phyloP scores from a whole-genome alignment of 2,797 vertebrate genomes.

The Arnoldichthys spilopterus region DNA sequence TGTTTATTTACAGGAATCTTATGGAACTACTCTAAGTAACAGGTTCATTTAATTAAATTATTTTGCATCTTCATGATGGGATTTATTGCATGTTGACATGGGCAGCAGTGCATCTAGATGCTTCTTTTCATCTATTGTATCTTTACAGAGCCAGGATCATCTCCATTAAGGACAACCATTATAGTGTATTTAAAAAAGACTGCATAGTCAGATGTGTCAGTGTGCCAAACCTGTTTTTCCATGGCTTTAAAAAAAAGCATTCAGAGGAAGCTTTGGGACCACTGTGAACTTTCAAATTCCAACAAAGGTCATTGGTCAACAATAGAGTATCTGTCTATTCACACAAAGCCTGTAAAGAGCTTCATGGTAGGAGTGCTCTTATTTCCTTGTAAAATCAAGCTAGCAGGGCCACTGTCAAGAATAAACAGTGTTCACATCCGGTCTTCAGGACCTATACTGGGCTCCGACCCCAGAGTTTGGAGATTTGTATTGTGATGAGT shows the following conservation, averaged over 20 bases:
- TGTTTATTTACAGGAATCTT: background rate
- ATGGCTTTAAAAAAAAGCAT: background rate
- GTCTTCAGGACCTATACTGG: slow-evolving; percentile 41
- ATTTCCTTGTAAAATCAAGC: slow-evolving; percentile 68
- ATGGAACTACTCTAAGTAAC: background rate
- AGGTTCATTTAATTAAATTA: background rate
- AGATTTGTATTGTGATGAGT: slow-evolving; percentile 43
- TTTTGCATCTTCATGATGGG: background rate
- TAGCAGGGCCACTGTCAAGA: slow-evolving; percentile 61
- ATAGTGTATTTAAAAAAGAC: background rate
- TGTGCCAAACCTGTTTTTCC: slow-evolving; percentile 46
- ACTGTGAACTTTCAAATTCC: slow-evolving; percentile 42
- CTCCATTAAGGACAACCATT: background rate
- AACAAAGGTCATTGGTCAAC: slow-evolving; percentile 34
- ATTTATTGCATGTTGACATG: background rate
- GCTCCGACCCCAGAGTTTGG: slow-evolving; percentile 46
- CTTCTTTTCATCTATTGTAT: slow-evolving; percentile 42
- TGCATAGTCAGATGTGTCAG: slow-evolving; percentile 4
- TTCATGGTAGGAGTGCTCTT: background rate
- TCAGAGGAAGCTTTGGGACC: slow-evolving; percentile 38
- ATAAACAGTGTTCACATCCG: slow-evolving; percentile 71
- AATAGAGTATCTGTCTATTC: slow-evolving; percentile 44
- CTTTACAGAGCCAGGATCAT: slow-evolving; percentile 25
- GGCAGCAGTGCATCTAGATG: background rate
- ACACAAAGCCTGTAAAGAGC: slow-evolving; percentile 31